A percentile compares a stretch with the other conserved stretches of the same genome.
These are phyloP conservation scores for Phlogophora meticulosa DNA, from an alignment of 2,888 invertebrate species.

Conservation along the genomic window DNA sequence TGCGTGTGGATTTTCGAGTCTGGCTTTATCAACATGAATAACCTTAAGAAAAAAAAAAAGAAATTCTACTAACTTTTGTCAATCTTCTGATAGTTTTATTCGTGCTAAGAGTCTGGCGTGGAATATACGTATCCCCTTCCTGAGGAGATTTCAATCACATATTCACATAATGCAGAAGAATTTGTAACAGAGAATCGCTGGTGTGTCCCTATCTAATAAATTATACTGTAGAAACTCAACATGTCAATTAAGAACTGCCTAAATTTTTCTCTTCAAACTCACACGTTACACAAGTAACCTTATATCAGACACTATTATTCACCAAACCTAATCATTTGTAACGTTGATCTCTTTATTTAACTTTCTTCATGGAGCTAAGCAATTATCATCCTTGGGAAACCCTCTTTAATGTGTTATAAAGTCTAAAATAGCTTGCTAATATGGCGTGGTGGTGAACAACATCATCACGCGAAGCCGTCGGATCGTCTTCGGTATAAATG, in stretches of 20 bases:
- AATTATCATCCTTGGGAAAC: conserved; percentile 25
- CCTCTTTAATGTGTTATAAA: conserved; percentile 26
- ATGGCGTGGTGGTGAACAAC: conserved; percentile 23
- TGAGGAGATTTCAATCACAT: too few species aligned
- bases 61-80: background rate
- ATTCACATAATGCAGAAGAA: background rate
- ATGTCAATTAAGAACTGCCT: background rate
- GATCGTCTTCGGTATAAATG: conserved; percentile 61
- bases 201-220: background rate
- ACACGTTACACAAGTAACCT: conserved; percentile 21
- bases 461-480: conserved; percentile 43
- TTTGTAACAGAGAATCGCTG: background rate
- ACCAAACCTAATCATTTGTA: conserved; percentile 55
- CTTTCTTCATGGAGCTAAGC: conserved; percentile 40
- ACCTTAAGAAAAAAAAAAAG: background rate
- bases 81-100: background rate
- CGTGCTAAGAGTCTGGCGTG: too few species aligned
- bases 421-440: conserved; percentile 39
- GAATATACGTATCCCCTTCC: too few species aligned
- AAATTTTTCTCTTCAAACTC: background rate
- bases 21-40: background rate
- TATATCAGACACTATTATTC: conserved; percentile 46
- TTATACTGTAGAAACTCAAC: background rate
- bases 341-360: conserved; percentile 63
- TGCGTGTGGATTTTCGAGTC: conserved; percentile 6